Base-by-base conservation (phyloP, 2,888 invertebrate genomes). In the Arge pagana region DNA sequence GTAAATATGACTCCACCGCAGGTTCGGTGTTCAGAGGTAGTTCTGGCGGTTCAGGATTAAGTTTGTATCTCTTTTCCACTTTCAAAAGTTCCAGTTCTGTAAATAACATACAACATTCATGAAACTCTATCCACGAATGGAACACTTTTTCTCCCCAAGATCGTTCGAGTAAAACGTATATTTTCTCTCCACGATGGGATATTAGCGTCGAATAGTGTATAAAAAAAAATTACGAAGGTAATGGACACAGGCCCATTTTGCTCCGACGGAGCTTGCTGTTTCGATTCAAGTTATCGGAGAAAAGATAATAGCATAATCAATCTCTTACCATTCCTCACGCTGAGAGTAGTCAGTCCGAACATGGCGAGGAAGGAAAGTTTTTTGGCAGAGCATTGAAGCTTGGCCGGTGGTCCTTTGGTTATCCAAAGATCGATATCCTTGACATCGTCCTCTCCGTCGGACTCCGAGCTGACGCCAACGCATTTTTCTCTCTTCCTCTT, bases 321-420 rank as follows among this genome's bases (percentile, higher is more conserved):
- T 39, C 43, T 63, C 78, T 78, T 78, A 87, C 88, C 85, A 77
- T 84, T 85, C 62, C 77, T 83, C 56, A 72, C 77, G 42, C 78
- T 77, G 50, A 80, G 79, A n/a, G 87, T 84, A 5, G 85, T 85
- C 53, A 88, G 74, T 42, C 80, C 83, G 57, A 88, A 83, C 59
- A 81, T 78, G 19, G 83, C 80, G 48, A 88, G 77, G 69, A 88
- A 88, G 11, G 82, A 77, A 11, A 82, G 69, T 68, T 88, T 83
- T 40, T 79, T 77, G 23, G 80, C 76, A 10, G 77, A 76, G 50
- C 77, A 73, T 57, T 81, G 80, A 13, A 78, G 70, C 57, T 80
- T 79, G n/a, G 77, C 72, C 5, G 81, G 81, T 52, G 78, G 79
- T 51, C 78, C 82, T 57, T 82, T 80, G 37, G 82, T 83, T 18